phyloP scores from a whole-genome alignment of 2,113 vertebrate species.

The Varanus komodoensis region DNA sequence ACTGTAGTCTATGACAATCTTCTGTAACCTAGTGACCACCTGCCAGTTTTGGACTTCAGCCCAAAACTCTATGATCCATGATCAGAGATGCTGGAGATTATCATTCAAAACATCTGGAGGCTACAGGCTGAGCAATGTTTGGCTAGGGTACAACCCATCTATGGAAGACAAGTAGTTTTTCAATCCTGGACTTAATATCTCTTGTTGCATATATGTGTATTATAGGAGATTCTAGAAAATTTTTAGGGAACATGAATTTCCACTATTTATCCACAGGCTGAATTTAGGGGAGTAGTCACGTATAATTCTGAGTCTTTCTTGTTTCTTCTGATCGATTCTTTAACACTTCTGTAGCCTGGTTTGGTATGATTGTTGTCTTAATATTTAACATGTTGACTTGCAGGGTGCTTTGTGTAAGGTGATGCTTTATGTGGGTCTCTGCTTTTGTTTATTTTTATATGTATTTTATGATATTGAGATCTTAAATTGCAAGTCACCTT shows the following conservation, averaged over 20 bases:
- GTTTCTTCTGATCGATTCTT: neutral
- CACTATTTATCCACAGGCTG: neutral
- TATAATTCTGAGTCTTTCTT: neutral
- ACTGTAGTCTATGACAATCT: no score
- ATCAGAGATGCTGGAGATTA: no score
- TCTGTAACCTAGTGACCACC: no score
- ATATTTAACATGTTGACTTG: constrained; percentile 1
- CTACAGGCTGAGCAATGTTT: neutral
- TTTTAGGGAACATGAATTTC: neutral
- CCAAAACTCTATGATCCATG: no score
- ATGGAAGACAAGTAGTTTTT: neutral
- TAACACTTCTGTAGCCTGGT: neutral
- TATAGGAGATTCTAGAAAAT: neutral
- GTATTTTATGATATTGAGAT: neutral
- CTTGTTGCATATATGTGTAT: neutral
- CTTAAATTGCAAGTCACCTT: neutral
- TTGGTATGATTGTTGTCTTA: neutral
- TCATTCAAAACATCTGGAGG: no score
- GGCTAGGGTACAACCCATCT: neutral
- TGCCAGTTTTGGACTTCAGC: no score
- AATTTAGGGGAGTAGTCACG: neutral
- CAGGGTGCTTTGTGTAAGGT: neutral
- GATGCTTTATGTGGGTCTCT: neutral
- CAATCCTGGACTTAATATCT: neutral
- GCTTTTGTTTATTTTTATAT: neutral